Evolutionary conservation across 2,888 invertebrate species (phyloP).

Genomic region (Sepiola atlantica): DNA sequence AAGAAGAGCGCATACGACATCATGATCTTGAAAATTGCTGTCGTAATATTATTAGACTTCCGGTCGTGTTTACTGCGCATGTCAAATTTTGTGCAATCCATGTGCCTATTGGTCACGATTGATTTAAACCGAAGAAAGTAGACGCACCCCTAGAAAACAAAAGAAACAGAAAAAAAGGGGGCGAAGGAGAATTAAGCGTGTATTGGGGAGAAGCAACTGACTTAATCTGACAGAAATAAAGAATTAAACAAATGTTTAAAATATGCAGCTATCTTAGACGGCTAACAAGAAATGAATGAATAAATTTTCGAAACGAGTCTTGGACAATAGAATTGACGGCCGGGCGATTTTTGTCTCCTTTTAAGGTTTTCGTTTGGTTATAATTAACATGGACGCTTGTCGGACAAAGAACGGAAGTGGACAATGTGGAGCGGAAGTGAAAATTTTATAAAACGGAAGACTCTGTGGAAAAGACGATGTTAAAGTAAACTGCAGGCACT

Average conservation of each 20-base stretch:
- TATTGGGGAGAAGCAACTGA: background rate
- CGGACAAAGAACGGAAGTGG: background rate
- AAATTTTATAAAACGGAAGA: background rate
- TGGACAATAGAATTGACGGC: background rate
- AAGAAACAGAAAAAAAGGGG: background rate
- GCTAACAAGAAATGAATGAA: background rate
- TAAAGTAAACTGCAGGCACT: background rate
- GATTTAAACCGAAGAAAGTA: background rate
- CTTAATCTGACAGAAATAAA: background rate
- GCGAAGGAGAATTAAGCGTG: accelerated
- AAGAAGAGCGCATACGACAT: background rate
- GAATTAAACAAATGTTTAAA: background rate
- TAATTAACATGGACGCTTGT: background rate
- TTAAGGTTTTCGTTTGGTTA: background rate
- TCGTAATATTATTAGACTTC: background rate
- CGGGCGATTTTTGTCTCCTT: background rate
- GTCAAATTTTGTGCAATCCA: background rate
- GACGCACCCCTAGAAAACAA: background rate
- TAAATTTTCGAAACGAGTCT: background rate
- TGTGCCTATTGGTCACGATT: background rate
- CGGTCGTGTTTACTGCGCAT: background rate
- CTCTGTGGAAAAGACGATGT: background rate
- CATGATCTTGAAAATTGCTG: background rate
- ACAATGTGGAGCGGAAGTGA: background rate
- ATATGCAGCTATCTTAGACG: background rate